These are phyloP conservation scores for Euura saliciscinereae DNA, from an alignment of 1,140 invertebrate genomes.

Conservation along the genomic window DNA sequence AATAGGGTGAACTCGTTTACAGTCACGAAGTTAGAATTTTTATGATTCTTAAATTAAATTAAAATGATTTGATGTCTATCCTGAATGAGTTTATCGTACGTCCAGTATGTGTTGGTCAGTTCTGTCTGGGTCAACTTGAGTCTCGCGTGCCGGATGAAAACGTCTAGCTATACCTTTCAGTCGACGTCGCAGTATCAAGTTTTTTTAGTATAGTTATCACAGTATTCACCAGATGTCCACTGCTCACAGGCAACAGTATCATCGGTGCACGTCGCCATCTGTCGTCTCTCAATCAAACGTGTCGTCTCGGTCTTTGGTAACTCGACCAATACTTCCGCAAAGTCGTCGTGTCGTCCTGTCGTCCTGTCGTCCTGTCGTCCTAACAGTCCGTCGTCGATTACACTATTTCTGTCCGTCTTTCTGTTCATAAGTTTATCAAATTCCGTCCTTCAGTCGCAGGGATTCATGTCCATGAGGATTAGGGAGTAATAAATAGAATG, in stretches of 20 bases:
- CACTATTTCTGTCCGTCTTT: no score
- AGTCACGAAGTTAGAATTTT: no score
- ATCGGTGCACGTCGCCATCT: not conserved
- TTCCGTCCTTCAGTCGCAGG: no score
- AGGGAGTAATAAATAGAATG: constrained; percentile 40
- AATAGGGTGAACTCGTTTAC: not conserved
- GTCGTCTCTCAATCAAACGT: not conserved
- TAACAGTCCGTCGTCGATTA: not conserved
- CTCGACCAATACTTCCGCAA: not conserved
- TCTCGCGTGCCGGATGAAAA: not conserved
- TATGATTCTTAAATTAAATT: no score
- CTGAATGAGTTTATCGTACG: not conserved
- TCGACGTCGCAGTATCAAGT: not conserved
- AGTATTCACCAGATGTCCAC: not conserved
- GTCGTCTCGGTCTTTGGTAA: not conserved
- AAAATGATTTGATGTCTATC: not conserved
- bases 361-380: not conserved
- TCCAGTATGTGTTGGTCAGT: not conserved
- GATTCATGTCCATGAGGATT: not conserved
- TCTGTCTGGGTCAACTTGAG: not conserved
- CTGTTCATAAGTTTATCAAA: no score
- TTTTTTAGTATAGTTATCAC: not conserved
- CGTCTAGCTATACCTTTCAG: not conserved
- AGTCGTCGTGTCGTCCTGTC: not conserved
- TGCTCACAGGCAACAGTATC: not conserved